Base-by-base conservation (phyloP, 2,797 vertebrate species). In the Peromyscus attwateri region DNA sequence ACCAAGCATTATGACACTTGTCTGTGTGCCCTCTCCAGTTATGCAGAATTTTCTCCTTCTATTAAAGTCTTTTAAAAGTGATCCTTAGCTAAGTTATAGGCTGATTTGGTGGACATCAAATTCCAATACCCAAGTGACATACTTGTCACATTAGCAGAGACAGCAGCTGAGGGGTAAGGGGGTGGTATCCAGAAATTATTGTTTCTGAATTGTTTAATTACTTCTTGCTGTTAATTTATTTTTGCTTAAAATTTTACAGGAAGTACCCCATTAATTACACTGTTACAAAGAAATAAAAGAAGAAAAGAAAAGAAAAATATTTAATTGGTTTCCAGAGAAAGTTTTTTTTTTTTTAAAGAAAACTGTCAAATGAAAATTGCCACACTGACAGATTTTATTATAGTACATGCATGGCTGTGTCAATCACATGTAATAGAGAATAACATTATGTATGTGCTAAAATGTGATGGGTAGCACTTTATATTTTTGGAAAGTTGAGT, bases 381-480 rank as follows among this genome's bases (percentile, higher is more conserved):
- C 79, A 83, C 75, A 68, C 49, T 97, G 96, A 97, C 81, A 94
- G 7, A 52, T 94, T 96, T 92, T 90, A 80, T 96, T 97, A 94
- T 95, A 91, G 91, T 96, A 73, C 21, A 83, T 93, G 75, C 31
- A 87, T 93, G 96, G 52, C 49, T 98, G 64, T 97, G 95, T 95
- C 95, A 97, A 71, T 97, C 94, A 95, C 83, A 93, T 93, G 84
- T 96, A 98, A 98, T 95, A n/a, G 94, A 97, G 85, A 94, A 55
- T 95, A 97, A 82, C 81, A 91, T 95, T 91, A 97, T 89, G 49
- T 94, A 89, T 64, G 91, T 91, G 64, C 75, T 96, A 93, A 96
- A 97, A 94, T 96, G 40, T 80, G 91, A 95, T 94, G 87, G 75
- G 73, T 95, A 96, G 89, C 46, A 93, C 49, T 91, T 95, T 95